Base-by-base conservation (phyloP, 2,113 vertebrate species). In the Phocoena sinus region DNA sequence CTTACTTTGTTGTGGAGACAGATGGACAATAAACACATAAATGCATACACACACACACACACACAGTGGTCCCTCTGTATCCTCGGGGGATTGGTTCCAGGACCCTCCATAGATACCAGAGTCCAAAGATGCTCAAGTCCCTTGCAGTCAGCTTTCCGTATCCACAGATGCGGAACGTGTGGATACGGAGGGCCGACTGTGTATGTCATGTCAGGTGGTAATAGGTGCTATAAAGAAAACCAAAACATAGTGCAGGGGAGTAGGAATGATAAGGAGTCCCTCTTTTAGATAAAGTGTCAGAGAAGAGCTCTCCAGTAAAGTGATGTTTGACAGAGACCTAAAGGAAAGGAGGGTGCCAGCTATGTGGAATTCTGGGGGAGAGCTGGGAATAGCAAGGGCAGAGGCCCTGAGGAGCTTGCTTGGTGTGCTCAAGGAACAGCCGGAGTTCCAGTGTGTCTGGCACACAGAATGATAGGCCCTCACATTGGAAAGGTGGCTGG, bases 291-390 rank as follows among this genome's bases (percentile, higher is more conserved):
- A 50, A 73, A 79, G 28, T 62, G 11, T 63, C 68, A 68, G 53
- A 77, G 71, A 79, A 62, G 53, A 76, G 38, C 47, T 80, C 41
- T 92, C 60, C 92, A 67, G 23, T 65, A 56, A 77, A 50, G 38
- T 81, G 82, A 76, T 74, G 91, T 93, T 94, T 88, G 63, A 93
- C 50, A 91, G 79, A 93, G 76, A 60, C 70, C 25, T 97, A 71
- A 80, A 87, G 36, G 82, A 89, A 86, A 86, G 6, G 23, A 88
- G 13, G 21, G 44, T 12, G 4, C 13, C 38, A 68, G 74, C 83
- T 63, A 0, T 44, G 12, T 84, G 21, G 28, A 89, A 68, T 92
- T 80, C 17, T 44, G 25, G 13, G 56, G 17, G 56, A 81, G 77
- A 53, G 36, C n/a, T 93, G 62, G 14, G 33, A 82, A 21, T 8